phyloP scores from a whole-genome alignment of 2,888 invertebrate genomes.

The Epistrophe grossulariae region DNA sequence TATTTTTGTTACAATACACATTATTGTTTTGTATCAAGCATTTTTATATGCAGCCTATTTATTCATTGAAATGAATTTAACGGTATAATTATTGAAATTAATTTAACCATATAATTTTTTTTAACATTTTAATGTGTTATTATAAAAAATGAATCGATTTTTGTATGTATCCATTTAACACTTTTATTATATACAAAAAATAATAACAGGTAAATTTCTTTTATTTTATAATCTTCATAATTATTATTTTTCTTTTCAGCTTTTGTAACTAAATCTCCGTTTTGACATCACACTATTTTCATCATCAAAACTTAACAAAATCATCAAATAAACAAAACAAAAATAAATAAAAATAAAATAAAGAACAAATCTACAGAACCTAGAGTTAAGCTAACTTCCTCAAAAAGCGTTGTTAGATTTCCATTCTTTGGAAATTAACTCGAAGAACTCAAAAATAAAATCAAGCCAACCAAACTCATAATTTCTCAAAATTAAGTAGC shows the following conservation, averaged over 20 bases:
- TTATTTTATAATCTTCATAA: neutral
- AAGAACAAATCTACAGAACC: slow-evolving; percentile 80
- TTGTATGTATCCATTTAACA: too few relatives aligned
- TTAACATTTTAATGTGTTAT: too few relatives aligned
- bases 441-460: slow-evolving; percentile 60
- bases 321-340: slow-evolving; percentile 58
- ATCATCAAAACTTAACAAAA: slow-evolving; percentile 83
- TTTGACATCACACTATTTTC: slow-evolving; percentile 84
- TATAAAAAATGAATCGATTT: too few relatives aligned
- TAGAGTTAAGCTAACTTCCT: slow-evolving; percentile 74
- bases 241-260: slow-evolving; percentile 78
- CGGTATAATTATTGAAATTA: too few relatives aligned
- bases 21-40: too few relatives aligned
- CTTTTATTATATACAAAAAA: too few relatives aligned
- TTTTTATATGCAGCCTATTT: too few relatives aligned
- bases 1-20: too few relatives aligned
- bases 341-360: slow-evolving; percentile 73
- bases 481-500: slow-evolving; percentile 70
- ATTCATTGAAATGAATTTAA: too few relatives aligned
- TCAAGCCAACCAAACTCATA: slow-evolving; percentile 71
- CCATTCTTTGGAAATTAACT: slow-evolving; percentile 64
- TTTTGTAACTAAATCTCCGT: slow-evolving; percentile 85
- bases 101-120: too few relatives aligned
- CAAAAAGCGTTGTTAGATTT: slow-evolving; percentile 68
- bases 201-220: too few relatives aligned